Conservation (phyloP, 2,113 vertebrate genomes). For the Mustela lutreola region DNA sequence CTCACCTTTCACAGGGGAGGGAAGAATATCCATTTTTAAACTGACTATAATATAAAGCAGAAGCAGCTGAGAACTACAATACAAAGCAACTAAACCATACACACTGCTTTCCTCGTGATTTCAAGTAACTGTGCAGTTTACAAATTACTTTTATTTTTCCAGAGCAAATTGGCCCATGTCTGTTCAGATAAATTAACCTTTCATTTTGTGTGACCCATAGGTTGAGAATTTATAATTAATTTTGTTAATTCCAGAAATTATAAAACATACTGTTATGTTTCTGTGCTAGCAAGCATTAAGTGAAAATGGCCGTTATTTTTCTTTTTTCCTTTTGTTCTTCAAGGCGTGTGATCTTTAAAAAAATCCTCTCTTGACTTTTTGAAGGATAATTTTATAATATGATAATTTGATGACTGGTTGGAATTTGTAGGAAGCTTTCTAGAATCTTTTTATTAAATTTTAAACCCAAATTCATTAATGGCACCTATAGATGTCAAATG, state of each 20-base stretch:
- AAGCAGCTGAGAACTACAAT: neutral
- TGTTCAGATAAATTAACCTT: neutral
- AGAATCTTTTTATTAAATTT: neutral
- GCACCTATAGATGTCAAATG: neutral
- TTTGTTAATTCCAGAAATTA: slow-evolving; percentile 13
- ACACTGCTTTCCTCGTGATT: neutral
- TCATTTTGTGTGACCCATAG: neutral
- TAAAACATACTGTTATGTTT: neutral
- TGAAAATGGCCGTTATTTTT: neutral
- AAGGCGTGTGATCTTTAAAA: neutral
- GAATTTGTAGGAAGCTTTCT: neutral
- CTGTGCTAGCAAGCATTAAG: neutral
- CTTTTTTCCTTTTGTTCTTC: neutral
- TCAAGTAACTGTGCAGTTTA: neutral
- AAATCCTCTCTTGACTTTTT: neutral
- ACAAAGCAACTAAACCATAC: rapidly evolving
- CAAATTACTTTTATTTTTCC: neutral
- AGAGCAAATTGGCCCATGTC: neutral
- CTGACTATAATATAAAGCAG: neutral
- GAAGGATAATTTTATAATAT: slow-evolving; percentile 11
- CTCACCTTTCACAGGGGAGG: neutral
- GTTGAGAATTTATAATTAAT: slow-evolving; percentile 9
- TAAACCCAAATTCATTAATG: neutral
- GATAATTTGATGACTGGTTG: neutral
- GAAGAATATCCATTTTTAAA: neutral